A percentile compares a stretch with the other conserved stretches of the same genome.
Evolutionary conservation across 2,888 invertebrate genomes (phyloP).

Genomic region (Anarsia innoxiella): DNA sequence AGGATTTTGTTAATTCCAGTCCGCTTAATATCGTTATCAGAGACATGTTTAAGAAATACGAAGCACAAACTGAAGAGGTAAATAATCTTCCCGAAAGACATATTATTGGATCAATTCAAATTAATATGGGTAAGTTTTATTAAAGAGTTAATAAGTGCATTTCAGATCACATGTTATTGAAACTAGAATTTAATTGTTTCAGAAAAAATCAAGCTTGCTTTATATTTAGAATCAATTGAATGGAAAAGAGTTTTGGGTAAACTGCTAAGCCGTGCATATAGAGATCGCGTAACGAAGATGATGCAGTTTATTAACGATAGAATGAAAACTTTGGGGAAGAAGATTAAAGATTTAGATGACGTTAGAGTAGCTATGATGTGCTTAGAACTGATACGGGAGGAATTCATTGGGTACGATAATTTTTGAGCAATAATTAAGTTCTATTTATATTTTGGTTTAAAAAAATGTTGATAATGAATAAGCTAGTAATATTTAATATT

Average conservation of each 20-base stretch:
- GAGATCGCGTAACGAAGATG: slow-evolving; percentile 80
- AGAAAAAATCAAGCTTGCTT: slow-evolving; percentile 79
- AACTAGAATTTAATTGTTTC: too few species aligned
- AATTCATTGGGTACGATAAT: slow-evolving; percentile 78
- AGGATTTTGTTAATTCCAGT: slow-evolving; percentile 80
- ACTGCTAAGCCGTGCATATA: slow-evolving; percentile 80
- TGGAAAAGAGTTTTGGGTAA: slow-evolving; percentile 86
- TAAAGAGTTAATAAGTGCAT: too few species aligned
- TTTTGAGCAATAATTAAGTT: too few species aligned
- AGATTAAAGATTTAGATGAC: slow-evolving; percentile 85
- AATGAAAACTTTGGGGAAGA: slow-evolving; percentile 80
- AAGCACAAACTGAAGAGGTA: slow-evolving; percentile 79
- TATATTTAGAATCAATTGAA: slow-evolving; percentile 83
- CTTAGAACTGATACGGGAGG: slow-evolving; percentile 82
- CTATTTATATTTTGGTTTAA: too few species aligned
- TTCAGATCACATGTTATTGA: too few species aligned
- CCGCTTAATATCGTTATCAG: slow-evolving; percentile 85
- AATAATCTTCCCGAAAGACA: slow-evolving; percentile 75
- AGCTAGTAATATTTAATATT: too few species aligned
- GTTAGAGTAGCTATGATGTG: slow-evolving; percentile 88
- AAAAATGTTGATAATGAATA: too few species aligned
- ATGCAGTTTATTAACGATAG: slow-evolving; percentile 85
- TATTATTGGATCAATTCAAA: slow-evolving; percentile 84
- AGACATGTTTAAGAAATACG: slow-evolving; percentile 83
- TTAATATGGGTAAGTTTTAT: slow-evolving; percentile 83